Conservation (phyloP, 1,140 invertebrate species). For the Trichoplusia ni region DNA sequence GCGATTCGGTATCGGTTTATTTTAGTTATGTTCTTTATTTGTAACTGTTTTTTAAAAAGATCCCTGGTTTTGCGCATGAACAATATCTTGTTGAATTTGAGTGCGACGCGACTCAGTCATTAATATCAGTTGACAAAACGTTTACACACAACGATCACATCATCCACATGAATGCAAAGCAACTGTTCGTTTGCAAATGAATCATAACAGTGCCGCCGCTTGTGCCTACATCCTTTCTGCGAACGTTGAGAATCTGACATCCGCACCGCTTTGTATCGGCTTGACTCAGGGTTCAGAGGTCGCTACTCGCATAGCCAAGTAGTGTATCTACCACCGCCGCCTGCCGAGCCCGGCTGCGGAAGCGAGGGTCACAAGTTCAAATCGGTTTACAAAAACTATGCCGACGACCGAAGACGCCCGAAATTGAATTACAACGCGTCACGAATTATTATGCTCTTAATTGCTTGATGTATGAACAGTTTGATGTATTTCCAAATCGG, state of each 20-base stretch:
- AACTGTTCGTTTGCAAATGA: conserved; percentile 27
- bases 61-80: too few species aligned
- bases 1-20: too few species aligned
- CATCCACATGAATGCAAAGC: conserved; percentile 27
- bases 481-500: conserved; percentile 9
- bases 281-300: conserved; percentile 36
- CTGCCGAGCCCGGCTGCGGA: conserved; percentile 41
- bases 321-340: conserved; percentile 12
- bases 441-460: conserved; percentile 25
- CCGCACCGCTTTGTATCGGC: conserved; percentile 21
- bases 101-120: too few species aligned
- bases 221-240: conserved; percentile 28
- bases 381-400: conserved; percentile 37
- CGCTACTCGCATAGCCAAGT: conserved; percentile 12
- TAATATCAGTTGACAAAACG: conserved; percentile 10
- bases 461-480: conserved; percentile 18
- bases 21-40: too few species aligned
- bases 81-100: too few species aligned
- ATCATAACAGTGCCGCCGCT: conserved; percentile 26
- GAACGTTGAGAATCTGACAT: conserved; percentile 18
- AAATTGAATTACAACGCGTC: conserved; percentile 39
- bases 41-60: too few species aligned
- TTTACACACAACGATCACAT: conserved; percentile 9
- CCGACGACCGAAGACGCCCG: conserved; percentile 28
- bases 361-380: conserved; percentile 43